Conservation (phyloP, 2,888 invertebrate species). For the Acanthacorydalis orientalis region DNA sequence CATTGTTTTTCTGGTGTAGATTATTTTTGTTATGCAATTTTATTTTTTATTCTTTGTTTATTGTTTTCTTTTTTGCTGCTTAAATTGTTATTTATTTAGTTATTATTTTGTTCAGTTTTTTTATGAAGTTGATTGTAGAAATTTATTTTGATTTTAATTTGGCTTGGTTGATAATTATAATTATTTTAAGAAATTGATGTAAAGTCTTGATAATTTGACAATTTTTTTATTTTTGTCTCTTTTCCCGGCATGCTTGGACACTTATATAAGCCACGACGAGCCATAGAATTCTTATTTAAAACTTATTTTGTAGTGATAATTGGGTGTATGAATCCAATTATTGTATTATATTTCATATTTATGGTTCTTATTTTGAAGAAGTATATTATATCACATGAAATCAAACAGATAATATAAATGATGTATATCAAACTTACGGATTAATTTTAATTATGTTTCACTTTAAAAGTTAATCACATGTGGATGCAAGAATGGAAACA, state of each 20-base stretch:
- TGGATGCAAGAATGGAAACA: neutral
- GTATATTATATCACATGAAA: neutral
- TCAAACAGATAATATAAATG: neutral
- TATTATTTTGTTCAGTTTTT: conserved; percentile 8
- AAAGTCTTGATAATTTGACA: conserved; percentile 19
- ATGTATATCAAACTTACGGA: neutral
- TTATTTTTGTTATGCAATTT: conserved; percentile 8
- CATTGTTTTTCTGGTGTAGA: conserved; percentile 12
- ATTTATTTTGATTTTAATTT: neutral
- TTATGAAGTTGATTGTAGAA: conserved; percentile 5
- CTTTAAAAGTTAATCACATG: neutral
- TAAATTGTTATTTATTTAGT: neutral
- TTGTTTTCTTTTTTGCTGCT: conserved; percentile 5
- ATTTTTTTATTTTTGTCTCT: conserved; percentile 27
- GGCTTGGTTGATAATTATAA: conserved; percentile 1
- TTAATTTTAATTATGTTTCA: neutral
- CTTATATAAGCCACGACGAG: conserved; percentile 10
- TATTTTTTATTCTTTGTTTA: conserved; percentile 12
- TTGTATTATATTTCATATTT: too few species aligned
- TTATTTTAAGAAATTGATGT: conserved; percentile 4
- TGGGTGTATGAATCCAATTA: too few species aligned
- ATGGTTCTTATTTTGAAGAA: too few species aligned
- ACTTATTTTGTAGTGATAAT: neutral
- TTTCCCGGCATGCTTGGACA: conserved; percentile 36
- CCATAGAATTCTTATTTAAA: conserved; percentile 7